Conservation (phyloP, 1,140 invertebrate species). For the Bursaphelenchus mucronatus region DNA sequence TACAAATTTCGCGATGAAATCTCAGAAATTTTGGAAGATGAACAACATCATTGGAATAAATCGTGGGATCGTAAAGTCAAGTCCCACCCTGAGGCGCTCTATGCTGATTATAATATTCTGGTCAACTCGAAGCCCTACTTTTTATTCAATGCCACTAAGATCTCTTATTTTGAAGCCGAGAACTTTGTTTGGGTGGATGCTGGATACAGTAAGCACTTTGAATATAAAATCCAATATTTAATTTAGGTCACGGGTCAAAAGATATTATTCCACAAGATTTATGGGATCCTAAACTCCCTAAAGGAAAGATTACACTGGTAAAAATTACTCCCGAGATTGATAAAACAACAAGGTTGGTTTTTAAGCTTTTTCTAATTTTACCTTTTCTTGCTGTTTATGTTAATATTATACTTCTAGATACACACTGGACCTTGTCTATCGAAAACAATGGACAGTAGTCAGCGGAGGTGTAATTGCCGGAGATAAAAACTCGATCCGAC, state of each 20-base stretch:
- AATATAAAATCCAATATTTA: neutral
- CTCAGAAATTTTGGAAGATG: conserved; percentile 33
- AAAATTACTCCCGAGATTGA: conserved; percentile 35
- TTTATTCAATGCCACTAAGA: conserved; percentile 43
- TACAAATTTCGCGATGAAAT: conserved; percentile 38
- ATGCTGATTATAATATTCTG: conserved; percentile 46
- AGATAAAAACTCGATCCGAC: conserved; percentile 32
- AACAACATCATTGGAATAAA: conserved; percentile 38
- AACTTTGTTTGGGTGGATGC: conserved; percentile 49
- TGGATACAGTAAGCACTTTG: conserved; percentile 34
- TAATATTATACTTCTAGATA: conserved; percentile 13
- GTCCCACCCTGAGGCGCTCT: conserved; percentile 45
- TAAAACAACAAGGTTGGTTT: conserved; percentile 25
- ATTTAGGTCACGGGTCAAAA: conserved; percentile 40
- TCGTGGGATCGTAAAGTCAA: conserved; percentile 40
- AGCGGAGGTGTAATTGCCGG: conserved; percentile 46
- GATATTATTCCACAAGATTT: conserved; percentile 37
- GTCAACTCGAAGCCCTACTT: conserved; percentile 53
- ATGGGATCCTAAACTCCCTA: conserved; percentile 30
- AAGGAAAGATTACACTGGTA: conserved; percentile 41
- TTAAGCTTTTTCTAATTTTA: conserved; percentile 11
- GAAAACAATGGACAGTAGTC: conserved; percentile 39
- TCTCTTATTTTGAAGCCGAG: conserved; percentile 35
- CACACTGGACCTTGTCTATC: conserved; percentile 32
- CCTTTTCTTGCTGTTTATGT: conserved; percentile 9